Base-by-base conservation (phyloP, 92 coral and sea anemone species). In the Umimayanthus kanabou region DNA sequence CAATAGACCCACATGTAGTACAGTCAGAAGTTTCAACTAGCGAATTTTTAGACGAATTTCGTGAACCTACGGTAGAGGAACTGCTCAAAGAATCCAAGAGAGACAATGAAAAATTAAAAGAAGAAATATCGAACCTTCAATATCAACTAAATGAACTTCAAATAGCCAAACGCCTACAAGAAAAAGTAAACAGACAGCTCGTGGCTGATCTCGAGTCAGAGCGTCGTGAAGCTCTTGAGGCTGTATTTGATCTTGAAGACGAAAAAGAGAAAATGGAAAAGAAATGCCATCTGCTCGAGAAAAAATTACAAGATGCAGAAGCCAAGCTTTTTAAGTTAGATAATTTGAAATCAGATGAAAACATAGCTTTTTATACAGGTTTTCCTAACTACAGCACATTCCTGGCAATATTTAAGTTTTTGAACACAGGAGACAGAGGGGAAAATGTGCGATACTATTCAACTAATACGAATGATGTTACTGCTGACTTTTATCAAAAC, bases 201-300 rank as follows among this genome's bases (percentile, higher is more conserved):
- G 23, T 84, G 81, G 80, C 88, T 28, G 61, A 70, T 5, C 88
- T 84, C n/a, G 80, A 39, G 88, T 84, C 88, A 16, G 88, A 84
- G 39, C 65, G 80, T 5, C 58, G 64, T 20, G 80, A 76, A 76
- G 80, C 80, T 15, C 39, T 84, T 39, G 88, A 71, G 39, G 80
- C 88, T 71, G 15, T 71, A 7, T 84, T 84, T 71, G n/a, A 40
- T 69, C 80, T 64, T 16, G 80, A 84, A 84, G 88, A 29, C 10
- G 26, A 40, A 9, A 2, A 39, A 37, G 39, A 42, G 15, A 49
- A 66, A 84, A 33, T 69, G 50, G 77, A 67, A 84, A 84, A 65
- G 45, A 84, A 45, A 71, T 84, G 88, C 45, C n/a, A 53, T 67
- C 29, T 65, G 30, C 53, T 84, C 14, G 88, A 89, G 37, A 82